Base-by-base conservation (phyloP, 2,888 invertebrate species). In the Nipponacmea schrenckii region DNA sequence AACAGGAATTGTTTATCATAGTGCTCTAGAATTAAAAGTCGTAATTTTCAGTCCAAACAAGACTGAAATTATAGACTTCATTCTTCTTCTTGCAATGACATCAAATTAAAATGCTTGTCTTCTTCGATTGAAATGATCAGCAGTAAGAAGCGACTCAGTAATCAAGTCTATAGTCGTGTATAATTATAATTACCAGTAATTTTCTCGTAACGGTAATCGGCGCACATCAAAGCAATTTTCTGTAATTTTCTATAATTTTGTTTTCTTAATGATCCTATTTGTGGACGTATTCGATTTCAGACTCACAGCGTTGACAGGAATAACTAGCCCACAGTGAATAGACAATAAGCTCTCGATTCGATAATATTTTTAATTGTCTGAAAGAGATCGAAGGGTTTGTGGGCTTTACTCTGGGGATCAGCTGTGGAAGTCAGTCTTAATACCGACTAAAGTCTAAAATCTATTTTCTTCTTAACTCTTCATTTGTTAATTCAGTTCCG, bases 131-230 rank as follows among this genome's bases (percentile, higher is more conserved):
- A 69, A 69, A 67, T 69, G 45, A 66, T 24, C 67, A 65, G 63
- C 64, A 62, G 69, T 45, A 48, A 45, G 39, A 46, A 64, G 48
- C 66, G 24, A 66, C 66, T 50, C 64, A 56, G 67, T 69, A 69
- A 72, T 72, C 67, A 72, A 27, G 44, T 48, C 50, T 44, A 68
- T 69, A 69, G 39, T 68, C 69, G 63, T 45, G 45, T 67, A 64
- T 74, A 72, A 74, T 74, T 74, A 74, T 74, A 69, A 74, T 74
- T 74, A 66, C 71, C 62, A 63, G 67, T 62, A 69, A 68, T 74
- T 74, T 74, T 69, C 67, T 68, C 48, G 63, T 68, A 69, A 71
- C 67, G 45, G 69, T 74, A 74, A 74, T 74, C 71, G 71, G 62
- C 62, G 46, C 69, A 69, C 66, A 74, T 74, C 71, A 65, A 69